Conservation (phyloP, 2,888 invertebrate genomes). For the Coleophora deauratella region DNA sequence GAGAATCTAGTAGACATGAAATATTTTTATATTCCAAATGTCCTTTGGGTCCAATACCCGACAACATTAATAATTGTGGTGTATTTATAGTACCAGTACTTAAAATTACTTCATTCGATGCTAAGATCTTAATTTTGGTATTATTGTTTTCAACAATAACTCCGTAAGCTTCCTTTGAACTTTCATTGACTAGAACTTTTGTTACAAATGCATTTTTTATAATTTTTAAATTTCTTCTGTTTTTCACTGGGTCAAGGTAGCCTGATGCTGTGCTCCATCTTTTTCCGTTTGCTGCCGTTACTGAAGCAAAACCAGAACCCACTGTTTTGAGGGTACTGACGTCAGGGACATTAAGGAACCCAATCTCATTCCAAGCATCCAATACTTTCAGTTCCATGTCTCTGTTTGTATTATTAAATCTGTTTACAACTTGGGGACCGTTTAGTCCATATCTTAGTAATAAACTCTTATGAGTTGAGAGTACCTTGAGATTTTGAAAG, state of each 20-base stretch:
- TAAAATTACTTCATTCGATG: constrained; percentile 54
- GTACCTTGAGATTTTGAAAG: constrained; percentile 4
- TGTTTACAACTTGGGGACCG: constrained; percentile 7
- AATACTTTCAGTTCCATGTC: constrained; percentile 23
- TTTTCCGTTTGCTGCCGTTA: constrained; percentile 50
- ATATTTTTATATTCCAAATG: constrained; percentile 41
- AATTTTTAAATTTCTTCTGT: constrained; percentile 39
- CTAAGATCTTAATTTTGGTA: constrained; percentile 18
- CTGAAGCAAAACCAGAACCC: constrained; percentile 55
- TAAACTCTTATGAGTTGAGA: neutral
- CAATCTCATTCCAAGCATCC: constrained; percentile 48
- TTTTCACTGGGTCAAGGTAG: constrained; percentile 42
- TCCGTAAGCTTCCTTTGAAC: constrained; percentile 44
- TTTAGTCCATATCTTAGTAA: constrained; percentile 6
- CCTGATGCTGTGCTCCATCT: constrained; percentile 60
- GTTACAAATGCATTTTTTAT: constrained; percentile 62
- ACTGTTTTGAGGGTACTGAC: constrained; percentile 42
- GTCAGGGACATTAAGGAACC: constrained; percentile 40
- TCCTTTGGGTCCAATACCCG: constrained; percentile 57
- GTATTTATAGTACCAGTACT: constrained; percentile 57
- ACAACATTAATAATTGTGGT: constrained; percentile 57
- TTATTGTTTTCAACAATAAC: constrained; percentile 35
- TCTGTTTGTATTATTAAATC: constrained; percentile 5
- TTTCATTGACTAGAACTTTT: constrained; percentile 56
- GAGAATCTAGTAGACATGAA: constrained; percentile 29